Evolutionary conservation across 2,888 invertebrate genomes (phyloP), one percentile per base, ranked within the genome.

Genomic region (Lagria hirta): DNA sequence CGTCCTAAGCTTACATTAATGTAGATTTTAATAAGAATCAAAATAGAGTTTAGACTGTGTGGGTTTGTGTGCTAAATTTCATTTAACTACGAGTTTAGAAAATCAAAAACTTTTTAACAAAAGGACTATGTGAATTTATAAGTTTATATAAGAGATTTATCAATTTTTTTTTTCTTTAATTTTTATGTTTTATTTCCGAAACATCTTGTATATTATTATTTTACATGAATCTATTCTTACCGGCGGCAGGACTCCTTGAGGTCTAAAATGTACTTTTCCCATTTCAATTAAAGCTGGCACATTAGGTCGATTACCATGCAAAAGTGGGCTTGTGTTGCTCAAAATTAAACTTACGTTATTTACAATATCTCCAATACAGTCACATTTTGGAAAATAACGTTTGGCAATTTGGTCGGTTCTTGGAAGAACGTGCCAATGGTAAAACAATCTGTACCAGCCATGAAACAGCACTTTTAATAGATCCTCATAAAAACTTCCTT

Each of bases 341-440:
- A 69, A 61, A 8, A 67, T 27, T 42, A 66, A 45, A 40, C 66
- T 68, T 12, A 65, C 55, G 47, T 66, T 66, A 37, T 48, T 57
- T 32, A 65, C 62, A 2, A 69, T 55, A 5, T 68, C 67, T 2
- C 49, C 54, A 4, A 70, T 32, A 34, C 66, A 35, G 3, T 34
- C 67, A 21, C 66, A 51, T 44, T 65, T 55, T 1, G 71, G 68
- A 21, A 66, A 51, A 52, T 68, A 65, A 41, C 57, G 60, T 24
- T 51, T 58, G 2, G 61, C 61, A 8, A 68, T 42, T 35, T 51
- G 30, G 41, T 69, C 62, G 37, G 59, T 49, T 43, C 45, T 48
- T 1, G 61, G 61, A 7, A 54, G 8, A 2, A 48, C 24, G 14
- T 48, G 26, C 33, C 42, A 45, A 17, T 52, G 36, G 20, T 51